These are phyloP conservation scores for Luscinia luscinia DNA, from an alignment of 2,797 vertebrate species.

Conservation along the genomic window DNA sequence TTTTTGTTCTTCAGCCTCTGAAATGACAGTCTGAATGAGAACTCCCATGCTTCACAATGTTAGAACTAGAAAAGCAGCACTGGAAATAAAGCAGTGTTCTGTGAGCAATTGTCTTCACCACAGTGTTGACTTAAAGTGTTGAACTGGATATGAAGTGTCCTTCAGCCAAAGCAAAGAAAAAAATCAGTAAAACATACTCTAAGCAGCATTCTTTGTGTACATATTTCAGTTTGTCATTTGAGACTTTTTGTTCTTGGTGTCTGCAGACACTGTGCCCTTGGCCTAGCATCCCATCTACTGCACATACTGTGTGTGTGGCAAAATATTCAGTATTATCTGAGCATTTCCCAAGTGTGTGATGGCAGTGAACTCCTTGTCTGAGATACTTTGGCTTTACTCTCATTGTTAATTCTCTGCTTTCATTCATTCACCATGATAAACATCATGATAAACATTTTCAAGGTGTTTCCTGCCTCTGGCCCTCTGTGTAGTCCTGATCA, in stretches of 20 bases:
- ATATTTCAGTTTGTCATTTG: neutral
- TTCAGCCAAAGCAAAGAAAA: neutral
- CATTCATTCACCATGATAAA: neutral
- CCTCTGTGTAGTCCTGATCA: neutral
- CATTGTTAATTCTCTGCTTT: neutral
- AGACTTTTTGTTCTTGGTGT: neutral
- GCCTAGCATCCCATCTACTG: neutral
- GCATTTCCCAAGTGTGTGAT: neutral
- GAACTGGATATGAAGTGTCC: neutral
- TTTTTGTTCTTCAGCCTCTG: neutral
- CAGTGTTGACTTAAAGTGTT: neutral
- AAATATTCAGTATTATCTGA: neutral
- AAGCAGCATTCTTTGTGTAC: neutral
- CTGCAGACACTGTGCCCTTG: neutral
- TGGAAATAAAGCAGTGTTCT: neutral
- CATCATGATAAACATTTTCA: neutral
- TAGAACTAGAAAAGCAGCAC: neutral
- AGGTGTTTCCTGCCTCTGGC: neutral
- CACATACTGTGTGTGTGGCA: neutral
- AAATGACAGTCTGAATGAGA: neutral
- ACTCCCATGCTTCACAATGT: neutral
- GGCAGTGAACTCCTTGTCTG: neutral
- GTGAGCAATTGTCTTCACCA: neutral
- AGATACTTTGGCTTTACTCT: neutral
- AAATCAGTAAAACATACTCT: neutral